Percentiles rank a stretch among this genome's conserved stretches.
These are phyloP conservation scores for Temnopleurus reevesii DNA, from an alignment of 53 echinoderm and acorn worm genomes.

Conservation along the genomic window DNA sequence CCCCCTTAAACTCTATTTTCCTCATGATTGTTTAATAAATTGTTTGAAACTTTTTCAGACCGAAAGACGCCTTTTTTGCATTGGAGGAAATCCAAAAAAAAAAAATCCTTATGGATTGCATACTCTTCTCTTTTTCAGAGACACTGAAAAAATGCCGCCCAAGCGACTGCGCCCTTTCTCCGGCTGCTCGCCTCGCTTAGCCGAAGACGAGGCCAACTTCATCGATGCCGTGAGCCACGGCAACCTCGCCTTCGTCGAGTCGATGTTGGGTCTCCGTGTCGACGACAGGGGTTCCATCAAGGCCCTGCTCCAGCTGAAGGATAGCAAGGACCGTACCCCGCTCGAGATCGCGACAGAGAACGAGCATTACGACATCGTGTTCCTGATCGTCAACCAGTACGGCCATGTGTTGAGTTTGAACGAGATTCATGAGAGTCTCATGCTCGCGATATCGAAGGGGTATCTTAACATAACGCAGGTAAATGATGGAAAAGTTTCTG, in stretches of 20 bases:
- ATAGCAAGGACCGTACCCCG: slow-evolving; percentile 78
- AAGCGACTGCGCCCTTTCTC: not conserved
- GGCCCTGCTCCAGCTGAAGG: slow-evolving; percentile 71
- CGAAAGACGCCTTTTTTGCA: too few relatives aligned
- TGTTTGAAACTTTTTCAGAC: too few relatives aligned
- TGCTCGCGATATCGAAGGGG: slow-evolving; percentile 95
- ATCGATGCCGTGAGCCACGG: slow-evolving; percentile 21
- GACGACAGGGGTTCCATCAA: not conserved
- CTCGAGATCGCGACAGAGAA: slow-evolving; percentile 92
- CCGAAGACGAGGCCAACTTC: not conserved
- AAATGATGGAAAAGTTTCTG: too few relatives aligned
- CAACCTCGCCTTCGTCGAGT: slow-evolving; percentile 32
- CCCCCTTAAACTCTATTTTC: too few relatives aligned
- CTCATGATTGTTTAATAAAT: too few relatives aligned
- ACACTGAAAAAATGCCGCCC: not conserved
- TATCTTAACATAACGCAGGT: slow-evolving; percentile 84
- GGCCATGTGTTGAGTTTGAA: slow-evolving; percentile 58
- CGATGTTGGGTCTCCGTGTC: slow-evolving; percentile 8
- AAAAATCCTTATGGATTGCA: too few relatives aligned
- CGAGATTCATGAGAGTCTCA: slow-evolving; percentile 78
- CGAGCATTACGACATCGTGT: slow-evolving; percentile 92
- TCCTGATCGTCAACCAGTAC: slow-evolving; percentile 63
- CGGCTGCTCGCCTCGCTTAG: not conserved
- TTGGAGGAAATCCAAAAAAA: too few relatives aligned
- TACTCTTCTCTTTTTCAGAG: not conserved